These are phyloP conservation scores for Pomatostomus ruficeps DNA, from an alignment of 2,113 vertebrate species.

Conservation along the genomic window DNA sequence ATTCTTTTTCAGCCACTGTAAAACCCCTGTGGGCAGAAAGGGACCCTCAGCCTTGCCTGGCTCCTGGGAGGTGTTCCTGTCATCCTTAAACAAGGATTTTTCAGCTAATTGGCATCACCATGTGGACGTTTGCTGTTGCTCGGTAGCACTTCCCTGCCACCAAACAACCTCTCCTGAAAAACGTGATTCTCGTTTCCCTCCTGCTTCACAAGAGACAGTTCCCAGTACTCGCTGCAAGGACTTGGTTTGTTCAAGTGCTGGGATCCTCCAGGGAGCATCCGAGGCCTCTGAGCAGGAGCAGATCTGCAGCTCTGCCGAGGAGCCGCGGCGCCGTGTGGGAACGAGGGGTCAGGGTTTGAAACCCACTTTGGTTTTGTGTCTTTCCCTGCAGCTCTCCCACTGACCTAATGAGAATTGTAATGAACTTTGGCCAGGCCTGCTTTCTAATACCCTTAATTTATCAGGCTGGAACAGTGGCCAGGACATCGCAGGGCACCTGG, in stretches of 20 bases:
- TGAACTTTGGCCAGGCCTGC: neutral
- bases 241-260: neutral
- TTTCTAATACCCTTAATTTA: neutral
- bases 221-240: rapidly evolving
- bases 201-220: neutral
- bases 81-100: neutral
- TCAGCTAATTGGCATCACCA: no score
- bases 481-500: rapidly evolving
- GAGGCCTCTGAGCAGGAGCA: neutral
- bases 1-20: neutral
- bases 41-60: no score
- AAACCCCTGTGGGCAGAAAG: neutral
- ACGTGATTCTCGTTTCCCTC: neutral
- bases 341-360: neutral
- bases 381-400: neutral
- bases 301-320: neutral
- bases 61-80: neutral
- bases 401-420: neutral
- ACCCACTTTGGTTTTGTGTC: neutral
- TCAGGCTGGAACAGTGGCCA: neutral
- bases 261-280: neutral
- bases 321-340: neutral
- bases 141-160: neutral
- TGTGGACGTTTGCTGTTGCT: neutral
- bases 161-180: neutral